Conservation (phyloP, 2,797 vertebrate species). For the Gorsachius magnificus region DNA sequence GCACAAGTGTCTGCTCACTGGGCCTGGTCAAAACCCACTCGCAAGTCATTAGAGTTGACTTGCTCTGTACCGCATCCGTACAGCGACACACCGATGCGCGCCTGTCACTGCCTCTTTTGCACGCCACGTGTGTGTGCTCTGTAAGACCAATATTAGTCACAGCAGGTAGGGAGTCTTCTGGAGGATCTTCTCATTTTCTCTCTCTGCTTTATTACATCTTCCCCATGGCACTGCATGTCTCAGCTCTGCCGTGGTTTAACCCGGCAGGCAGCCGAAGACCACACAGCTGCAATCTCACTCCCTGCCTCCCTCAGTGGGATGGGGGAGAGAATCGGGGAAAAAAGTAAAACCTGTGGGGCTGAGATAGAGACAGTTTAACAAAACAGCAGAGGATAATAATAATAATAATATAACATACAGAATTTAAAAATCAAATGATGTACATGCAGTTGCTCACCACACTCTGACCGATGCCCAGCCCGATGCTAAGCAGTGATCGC, state of each 20-base stretch:
- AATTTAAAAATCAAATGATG: too few species aligned
- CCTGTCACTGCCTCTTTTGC: background rate
- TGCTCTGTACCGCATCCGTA: background rate
- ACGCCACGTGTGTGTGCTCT: fast-evolving
- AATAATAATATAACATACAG: too few species aligned
- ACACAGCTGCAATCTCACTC: too few species aligned
- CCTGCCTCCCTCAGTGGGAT: too few species aligned
- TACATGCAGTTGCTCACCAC: too few species aligned
- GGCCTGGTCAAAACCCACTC: background rate
- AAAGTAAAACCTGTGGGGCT: too few species aligned
- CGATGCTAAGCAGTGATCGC: too few species aligned
- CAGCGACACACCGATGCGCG: fast-evolving
- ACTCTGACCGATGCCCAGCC: too few species aligned
- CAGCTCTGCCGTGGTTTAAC: background rate
- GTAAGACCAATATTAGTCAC: background rate
- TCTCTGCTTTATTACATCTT: background rate
- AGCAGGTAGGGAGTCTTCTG: background rate
- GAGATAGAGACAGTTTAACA: too few species aligned
- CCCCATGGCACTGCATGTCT: background rate
- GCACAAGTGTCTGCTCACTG: background rate
- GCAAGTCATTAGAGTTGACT: background rate
- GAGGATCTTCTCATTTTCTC: background rate
- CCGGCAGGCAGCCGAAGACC: too few species aligned
- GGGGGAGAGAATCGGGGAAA: too few species aligned
- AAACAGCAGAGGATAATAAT: too few species aligned